Evolutionary conservation across 1,140 invertebrate species (phyloP), one percentile per base, ranked within the genome.

Genomic region (Sarcophaga bullata): DNA sequence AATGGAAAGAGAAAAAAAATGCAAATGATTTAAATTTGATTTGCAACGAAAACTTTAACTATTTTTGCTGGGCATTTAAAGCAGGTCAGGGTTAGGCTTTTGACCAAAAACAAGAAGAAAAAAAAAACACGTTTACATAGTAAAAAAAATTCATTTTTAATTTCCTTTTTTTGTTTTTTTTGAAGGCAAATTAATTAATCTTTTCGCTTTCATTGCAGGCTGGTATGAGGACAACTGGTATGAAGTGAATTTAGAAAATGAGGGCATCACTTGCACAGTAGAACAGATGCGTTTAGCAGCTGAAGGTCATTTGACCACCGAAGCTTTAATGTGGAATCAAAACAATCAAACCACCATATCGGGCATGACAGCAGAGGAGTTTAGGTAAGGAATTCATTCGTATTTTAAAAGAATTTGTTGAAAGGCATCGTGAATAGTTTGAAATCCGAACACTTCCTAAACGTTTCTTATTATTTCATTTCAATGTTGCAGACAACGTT

Each of bases 161-260:
- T 78, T 47, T 78, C 37, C 8, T 8, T 8, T 78, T 3, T 54
- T 17, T n/a, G n/a, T 48, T 46, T 68, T n/a, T 81, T 47, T 81
- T 62, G 7, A 17, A 62, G 6, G 25, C 62, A 37, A 37, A 19
- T 81, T 81, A 15, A 25, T 80, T 54, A 52, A 37, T 37, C 25
- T 81, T 75, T 17, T 83, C 47, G 13, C n/a, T n/a, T 15, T 15
- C 54, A 84, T 86, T 83, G 13, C 83, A 96, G 95, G 96, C 68
- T 99, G 98, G 98, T 99, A 99, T 90, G 97, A 99, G 87, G 98
- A 99, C 89, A 98, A 99, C 87, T 99, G 98, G 98, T 99, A 98
- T 89, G 96, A 97, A 87, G 93, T 94, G 0, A 96, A 96, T 86
- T 89, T 97, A n/a, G 94, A 96, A 82, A 95, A 96, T 76, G 96